These are phyloP conservation scores for Oryzias dopingdopingensis DNA, from an alignment of 2,797 vertebrate species.

Conservation along the genomic window DNA sequence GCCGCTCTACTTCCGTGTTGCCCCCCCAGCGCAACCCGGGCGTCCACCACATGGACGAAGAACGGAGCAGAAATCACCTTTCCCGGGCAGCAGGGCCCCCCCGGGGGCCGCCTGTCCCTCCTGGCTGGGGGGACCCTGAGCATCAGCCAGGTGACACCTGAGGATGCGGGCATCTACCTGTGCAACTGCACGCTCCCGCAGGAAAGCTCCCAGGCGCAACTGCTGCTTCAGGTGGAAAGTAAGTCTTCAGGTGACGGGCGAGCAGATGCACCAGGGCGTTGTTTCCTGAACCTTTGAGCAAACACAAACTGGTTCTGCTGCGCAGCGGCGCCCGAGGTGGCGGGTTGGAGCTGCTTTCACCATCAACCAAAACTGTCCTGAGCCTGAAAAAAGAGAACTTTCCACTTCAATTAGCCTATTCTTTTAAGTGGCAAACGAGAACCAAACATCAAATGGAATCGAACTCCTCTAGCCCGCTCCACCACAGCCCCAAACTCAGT, in stretches of 20 bases:
- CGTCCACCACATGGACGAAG: constrained; percentile 78
- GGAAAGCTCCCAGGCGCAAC: constrained; percentile 33
- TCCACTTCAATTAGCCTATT: no score
- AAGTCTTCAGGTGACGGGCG: constrained; percentile 52
- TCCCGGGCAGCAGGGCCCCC: accelerated
- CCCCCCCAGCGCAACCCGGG: constrained; percentile 30
- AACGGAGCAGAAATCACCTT: constrained; percentile 22
- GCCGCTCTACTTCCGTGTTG: constrained; percentile 74
- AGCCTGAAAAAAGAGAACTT: no score
- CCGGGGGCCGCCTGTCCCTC: constrained; percentile 60
- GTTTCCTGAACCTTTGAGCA: background rate
- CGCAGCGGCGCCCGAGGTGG: background rate
- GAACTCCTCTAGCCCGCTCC: no score
- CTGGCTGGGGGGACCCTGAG: constrained; percentile 70
- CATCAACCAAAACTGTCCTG: no score
- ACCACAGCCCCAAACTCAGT: no score
- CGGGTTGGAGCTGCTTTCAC: no score
- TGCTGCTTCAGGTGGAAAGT: constrained; percentile 80
- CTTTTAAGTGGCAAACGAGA: no score
- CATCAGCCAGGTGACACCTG: constrained; percentile 57
- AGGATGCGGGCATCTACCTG: constrained; percentile 81
- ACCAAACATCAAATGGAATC: no score
- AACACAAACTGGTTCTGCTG: constrained; percentile 63
- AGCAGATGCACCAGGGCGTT: background rate
- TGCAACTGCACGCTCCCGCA: constrained; percentile 70